Evolutionary conservation across 2,797 vertebrate species (phyloP).

Genomic region (Syngnathus acus): DNA sequence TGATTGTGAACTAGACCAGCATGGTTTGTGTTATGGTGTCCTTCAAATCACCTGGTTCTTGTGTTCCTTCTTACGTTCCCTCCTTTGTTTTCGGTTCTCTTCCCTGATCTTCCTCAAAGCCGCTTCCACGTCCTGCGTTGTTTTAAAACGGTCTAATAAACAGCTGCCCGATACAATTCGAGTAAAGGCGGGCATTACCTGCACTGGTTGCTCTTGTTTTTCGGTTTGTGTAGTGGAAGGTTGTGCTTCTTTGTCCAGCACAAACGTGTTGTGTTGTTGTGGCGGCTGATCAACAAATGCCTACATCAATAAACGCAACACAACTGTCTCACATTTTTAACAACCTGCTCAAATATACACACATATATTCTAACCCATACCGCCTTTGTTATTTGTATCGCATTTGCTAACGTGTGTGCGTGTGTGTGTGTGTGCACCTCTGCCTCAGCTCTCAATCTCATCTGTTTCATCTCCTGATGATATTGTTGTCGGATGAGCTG

Average conservation of each 20-base stretch:
- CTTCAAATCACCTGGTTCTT: slow-evolving; percentile 64
- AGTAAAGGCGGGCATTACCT: slow-evolving; percentile 20
- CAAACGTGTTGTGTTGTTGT: slow-evolving; percentile 60
- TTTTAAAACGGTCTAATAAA: too few relatives aligned
- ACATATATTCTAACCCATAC: too few relatives aligned
- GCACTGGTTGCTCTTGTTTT: slow-evolving; percentile 30
- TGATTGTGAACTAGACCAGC: not conserved
- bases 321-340: too few relatives aligned
- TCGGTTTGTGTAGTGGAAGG: not conserved
- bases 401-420: too few relatives aligned
- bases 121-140: slow-evolving; percentile 59
- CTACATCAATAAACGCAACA: not conserved
- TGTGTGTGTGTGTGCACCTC: slow-evolving; percentile 40
- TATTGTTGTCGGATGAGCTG: slow-evolving; percentile 82
- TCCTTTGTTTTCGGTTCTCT: slow-evolving; percentile 52
- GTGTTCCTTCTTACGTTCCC: slow-evolving; percentile 43
- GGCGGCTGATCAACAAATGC: slow-evolving; percentile 10
- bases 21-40: not conserved
- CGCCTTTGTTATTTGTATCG: too few relatives aligned
- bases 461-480: slow-evolving; percentile 70
- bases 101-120: slow-evolving; percentile 56
- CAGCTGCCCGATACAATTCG: not conserved
- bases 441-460: slow-evolving; percentile 65
- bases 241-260: slow-evolving; percentile 55
- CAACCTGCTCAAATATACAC: too few relatives aligned